Evolutionary conservation across 2,797 vertebrate species (phyloP), one percentile per base, ranked within the genome.

Genomic region (Alfaro cultratus): DNA sequence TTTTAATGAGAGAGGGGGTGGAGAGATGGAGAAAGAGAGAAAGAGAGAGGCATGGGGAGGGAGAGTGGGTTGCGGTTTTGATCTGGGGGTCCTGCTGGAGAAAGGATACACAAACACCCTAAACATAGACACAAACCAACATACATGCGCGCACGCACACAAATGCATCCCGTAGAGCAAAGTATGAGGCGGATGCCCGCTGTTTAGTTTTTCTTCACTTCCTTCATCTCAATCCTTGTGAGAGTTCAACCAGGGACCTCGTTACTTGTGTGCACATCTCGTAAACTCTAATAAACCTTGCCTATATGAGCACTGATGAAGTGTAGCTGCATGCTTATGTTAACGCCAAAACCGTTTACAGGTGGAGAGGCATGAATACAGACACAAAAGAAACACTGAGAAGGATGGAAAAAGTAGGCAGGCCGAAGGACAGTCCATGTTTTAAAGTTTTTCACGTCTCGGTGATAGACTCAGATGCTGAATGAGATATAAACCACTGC

Each of bases 1-100:
- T 96, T 96, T 96, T 96, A 96, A 96, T 96, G 95, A 96, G 96
- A 95, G 94, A 94, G 95, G 93, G 95, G 95, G 95, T 93, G 95
- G 95, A 95, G 95, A 95, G 92, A 93, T 85, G 88, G 90, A 94
- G 93, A 92, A 88, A 91, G 91, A 89, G 91, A 84, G 82, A 86
- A 83, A 88, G 73, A 89, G 83, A 90, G 91, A 92, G 87, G 88
- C 92, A 89, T 88, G 88, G 91, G 92, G 91, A 91, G 93, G 92
- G 93, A 91, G 88, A 92, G 92, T 93, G 93, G 92, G 90, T 93
- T 93, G 94, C 77, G 92, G 95, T 96, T 95, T 95, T 96, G 95
- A 96, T 96, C 95, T 95, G 91, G 93, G 92, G 94, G 94, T 95
- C 95, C 95, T 95, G 93, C 94, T 94, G 94, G 94, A 95, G 94